A percentile compares a stretch with the other conserved stretches of the same genome.
phyloP scores from a whole-genome alignment of 2,888 invertebrate genomes.

The Nesidiocoris tenuis region DNA sequence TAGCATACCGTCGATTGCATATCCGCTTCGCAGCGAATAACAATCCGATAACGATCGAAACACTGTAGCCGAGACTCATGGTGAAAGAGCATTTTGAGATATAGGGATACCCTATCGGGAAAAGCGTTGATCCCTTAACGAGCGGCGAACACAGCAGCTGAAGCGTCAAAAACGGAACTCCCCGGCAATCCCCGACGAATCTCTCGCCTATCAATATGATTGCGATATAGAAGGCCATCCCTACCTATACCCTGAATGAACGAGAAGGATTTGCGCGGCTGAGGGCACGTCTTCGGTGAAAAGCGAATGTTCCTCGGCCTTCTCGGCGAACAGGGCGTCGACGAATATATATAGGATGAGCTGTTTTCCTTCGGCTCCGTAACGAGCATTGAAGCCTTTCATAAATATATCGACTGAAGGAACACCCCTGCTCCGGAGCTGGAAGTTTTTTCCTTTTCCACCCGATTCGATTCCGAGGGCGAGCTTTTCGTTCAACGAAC shows the following conservation, averaged over 20 bases:
- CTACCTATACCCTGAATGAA: neutral
- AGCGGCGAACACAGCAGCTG: neutral
- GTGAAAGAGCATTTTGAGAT: no score
- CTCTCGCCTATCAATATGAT: slow-evolving; percentile 33
- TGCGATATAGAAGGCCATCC: slow-evolving; percentile 22
- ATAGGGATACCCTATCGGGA: neutral
- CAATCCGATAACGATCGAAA: no score
- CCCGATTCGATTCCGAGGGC: neutral
- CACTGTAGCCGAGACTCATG: no score
- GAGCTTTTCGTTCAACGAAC: neutral
- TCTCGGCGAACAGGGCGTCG: neutral
- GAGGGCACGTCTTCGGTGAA: neutral
- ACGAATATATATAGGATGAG: neutral
- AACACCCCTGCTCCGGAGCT: neutral
- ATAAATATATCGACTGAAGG: slow-evolving; percentile 19
- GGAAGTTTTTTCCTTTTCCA: neutral
- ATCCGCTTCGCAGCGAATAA: no score
- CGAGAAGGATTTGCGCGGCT: neutral
- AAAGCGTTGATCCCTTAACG: neutral
- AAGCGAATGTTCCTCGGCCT: slow-evolving; percentile 8
- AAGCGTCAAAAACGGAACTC: neutral
- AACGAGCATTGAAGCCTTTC: slow-evolving; percentile 19
- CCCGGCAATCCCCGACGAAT: slow-evolving; percentile 3
- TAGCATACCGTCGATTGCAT: no score
- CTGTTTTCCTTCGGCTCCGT: slow-evolving; percentile 1